Conservation (phyloP, 2,888 invertebrate species). For the Acheta domesticus region DNA sequence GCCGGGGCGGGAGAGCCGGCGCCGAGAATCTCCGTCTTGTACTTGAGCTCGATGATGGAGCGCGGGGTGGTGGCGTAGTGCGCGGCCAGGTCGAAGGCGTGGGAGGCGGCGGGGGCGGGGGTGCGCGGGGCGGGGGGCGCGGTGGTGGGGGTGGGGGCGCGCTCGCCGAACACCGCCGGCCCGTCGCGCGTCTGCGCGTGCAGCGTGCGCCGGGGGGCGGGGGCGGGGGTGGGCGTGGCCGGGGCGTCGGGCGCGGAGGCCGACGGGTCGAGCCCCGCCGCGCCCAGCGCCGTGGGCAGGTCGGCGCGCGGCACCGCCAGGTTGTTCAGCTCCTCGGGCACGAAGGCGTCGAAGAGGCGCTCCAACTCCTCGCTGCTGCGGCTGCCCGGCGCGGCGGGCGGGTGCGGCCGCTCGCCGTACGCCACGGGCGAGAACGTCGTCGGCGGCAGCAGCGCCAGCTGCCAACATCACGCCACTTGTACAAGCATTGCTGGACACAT, state of each 20-base stretch:
- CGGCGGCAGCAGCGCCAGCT: background rate
- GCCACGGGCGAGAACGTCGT: background rate
- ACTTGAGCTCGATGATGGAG: background rate
- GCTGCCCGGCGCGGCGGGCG: background rate
- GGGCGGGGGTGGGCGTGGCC: background rate
- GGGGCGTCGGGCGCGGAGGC: background rate
- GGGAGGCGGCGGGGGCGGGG: background rate
- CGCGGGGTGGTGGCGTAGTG: background rate
- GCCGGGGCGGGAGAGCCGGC: background rate
- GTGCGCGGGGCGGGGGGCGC: background rate
- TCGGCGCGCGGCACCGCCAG: constrained; percentile 34
- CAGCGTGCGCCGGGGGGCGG: background rate
- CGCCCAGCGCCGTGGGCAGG: background rate
- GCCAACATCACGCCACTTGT: background rate
- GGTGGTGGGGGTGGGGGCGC: background rate
- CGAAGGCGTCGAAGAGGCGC: constrained; percentile 42
- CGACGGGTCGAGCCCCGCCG: background rate
- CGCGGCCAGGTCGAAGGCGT: background rate
- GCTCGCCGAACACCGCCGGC: background rate
- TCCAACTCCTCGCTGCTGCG: background rate
- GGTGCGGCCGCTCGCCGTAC: too few relatives aligned
- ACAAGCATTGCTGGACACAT: too few relatives aligned
- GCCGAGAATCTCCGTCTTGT: background rate
- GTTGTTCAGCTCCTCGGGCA: constrained; percentile 45
- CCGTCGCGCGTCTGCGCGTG: background rate